Base-by-base conservation (phyloP, 2,797 vertebrate species). In the Sebastes steindachneri region DNA sequence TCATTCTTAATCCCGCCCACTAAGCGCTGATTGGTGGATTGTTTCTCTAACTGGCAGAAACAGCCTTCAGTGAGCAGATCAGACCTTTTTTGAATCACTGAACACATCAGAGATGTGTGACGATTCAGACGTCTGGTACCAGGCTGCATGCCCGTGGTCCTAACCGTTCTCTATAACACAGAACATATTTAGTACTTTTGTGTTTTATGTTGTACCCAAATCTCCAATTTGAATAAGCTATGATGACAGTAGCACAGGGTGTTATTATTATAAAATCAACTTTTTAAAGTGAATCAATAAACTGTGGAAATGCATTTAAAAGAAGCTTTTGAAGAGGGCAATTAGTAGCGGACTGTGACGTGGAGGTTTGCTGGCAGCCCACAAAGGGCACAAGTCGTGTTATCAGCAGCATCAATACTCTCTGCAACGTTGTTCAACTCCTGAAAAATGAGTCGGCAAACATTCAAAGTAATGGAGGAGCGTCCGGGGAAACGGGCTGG, bases 371-470 rank as follows among this genome's bases (percentile, higher is more conserved):
- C 45, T 48, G 51, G 51, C 65, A 41, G 60, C 35, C 1, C 11
- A 28, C 25, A 84, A 81, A 74, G 31, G 64, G 35, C 64, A 66
- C 9, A n/a, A 62, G n/a, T 72, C 37, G 3, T 65, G 9, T 66
- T 64, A 29, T 66, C 25, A 6, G 26, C 25, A 8, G 15, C 15
- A 28, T 74, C 48, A 19, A 26, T 26, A 15, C 25, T 55, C 8
- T 33, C 19, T 57, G 26, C 54, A 64, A 25, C 35, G 7, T 17
- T 33, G 64, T 29, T 77, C 37, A 19, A 7, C 19, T 8, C 17
- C 31, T 37, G 8, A 63, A 63, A 65, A 67, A 23, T 54, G 9
- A 54, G 59, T 15, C 4, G 9, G n/a, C 21, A 23, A 17, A 63
- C 65, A 63, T 4, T 33, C 29, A 35, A 54, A 64, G 28, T 29